Base-by-base conservation (phyloP, 1,140 invertebrate genomes). In the Trinorchestia longiramus region DNA sequence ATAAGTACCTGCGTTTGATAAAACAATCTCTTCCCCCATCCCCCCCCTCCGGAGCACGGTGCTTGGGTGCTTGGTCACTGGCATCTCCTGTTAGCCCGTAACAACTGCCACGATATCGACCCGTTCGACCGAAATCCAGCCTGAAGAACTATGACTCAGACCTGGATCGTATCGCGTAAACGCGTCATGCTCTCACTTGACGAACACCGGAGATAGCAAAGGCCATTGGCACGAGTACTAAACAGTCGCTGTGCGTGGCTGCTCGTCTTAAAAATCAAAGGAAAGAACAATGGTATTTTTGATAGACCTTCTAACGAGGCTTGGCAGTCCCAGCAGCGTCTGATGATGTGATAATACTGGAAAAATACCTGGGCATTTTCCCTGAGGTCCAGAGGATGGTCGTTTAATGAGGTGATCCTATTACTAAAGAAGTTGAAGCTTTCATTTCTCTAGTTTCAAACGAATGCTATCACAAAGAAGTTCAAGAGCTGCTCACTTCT, bases 41-140 rank as follows among this genome's bases (percentile, higher is more conserved):
- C 15, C 36, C 36, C 36, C 36, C 3, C 62, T 77, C 28, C 28
- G 1, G 62, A 3, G 62, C 1, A 28, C 62, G 62, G 62, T 77
- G 62, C 62, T 23, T 77, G 62, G 62, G 36, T 28, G 62, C 62
- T 23, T 36, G 15, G 36, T 77, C 62, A 28, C 28, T 77, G 62
- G 15, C 62, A 77, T 28, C 62, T 77, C 62, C 62, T 23, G 62
- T 28, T 11, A 19, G 62, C 62, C 28, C 62, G 11, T 28, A 77
- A 77, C 62, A 77, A 77, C 62, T 77, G 62, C 62, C 62, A 77
- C 62, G 28, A 3, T 77, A 77, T 77, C 62, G 62, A 77, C 62
- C 62, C 62, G 62, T 77, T 77, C 62, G 62, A 77, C 62, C 62
- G 62, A 77, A 77, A 77, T 77, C 62, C 62, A 77, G 62, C 62